Base-by-base conservation (phyloP, 2,113 vertebrate species). In the Chroicocephalus ridibundus region DNA sequence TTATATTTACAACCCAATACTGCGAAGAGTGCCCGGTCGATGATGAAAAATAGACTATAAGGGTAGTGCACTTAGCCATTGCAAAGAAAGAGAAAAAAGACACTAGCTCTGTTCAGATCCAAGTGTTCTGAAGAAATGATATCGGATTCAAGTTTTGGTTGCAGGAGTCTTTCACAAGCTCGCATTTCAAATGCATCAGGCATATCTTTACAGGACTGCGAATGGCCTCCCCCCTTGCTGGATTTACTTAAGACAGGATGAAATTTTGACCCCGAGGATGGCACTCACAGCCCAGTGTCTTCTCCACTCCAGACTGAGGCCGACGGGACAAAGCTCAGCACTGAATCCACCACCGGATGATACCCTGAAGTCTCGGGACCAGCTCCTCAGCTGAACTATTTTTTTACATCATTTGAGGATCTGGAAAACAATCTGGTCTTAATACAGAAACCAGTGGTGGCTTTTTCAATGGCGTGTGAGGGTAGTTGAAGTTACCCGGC, bases 1-100 rank as follows among this genome's bases (percentile, higher is more conserved):
- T 97, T 97, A 97, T 98, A 98, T 98, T 97, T 98, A 98, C 98
- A 98, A 95, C 74, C 97, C 78, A 97, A 97, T 97, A 97, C 96
- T 98, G 97, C 11, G 94, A 97, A 96, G 95, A 95, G 85, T 68
- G 95, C 96, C 82, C 27, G 26, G 97, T 95, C 94, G 91, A 84
- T 70, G 97, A 94, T 95, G 94, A 96, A 97, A 98, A 97, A 97
- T 96, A 97, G 97, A 94, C 83, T 95, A 80, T 97, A 91, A 93
- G 94, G 88, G 94, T 96, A 96, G 95, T 97, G 96, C 95, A 97
- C 94, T 95, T 90, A 92, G 96, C 92, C 84, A 65, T 94, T 92
- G 82, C 78, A 93, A 92, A 96, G 85, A 83, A 57, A 78, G 80
- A 72, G 70, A 85, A 87, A 86, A 79, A 90, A 82, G 87, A 94